Evolutionary conservation across 1,140 invertebrate genomes (phyloP), one percentile per base, ranked within the genome.

Genomic region (Trinorchestia longiramus): DNA sequence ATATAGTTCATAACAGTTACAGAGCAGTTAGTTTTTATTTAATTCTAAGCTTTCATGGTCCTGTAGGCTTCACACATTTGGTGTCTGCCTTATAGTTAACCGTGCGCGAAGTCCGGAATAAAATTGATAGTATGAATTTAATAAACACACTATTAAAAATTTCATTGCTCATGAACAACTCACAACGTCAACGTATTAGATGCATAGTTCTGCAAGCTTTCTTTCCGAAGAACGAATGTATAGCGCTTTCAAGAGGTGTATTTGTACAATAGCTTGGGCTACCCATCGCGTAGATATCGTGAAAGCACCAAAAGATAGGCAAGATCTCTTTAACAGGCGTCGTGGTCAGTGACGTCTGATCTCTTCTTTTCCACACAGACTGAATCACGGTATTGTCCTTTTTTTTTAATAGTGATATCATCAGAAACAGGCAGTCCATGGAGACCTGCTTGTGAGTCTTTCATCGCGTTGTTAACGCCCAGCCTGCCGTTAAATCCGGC

Each of bases 401-500:
- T 90, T 90, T 90, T 90, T 90, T 87, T 87, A 11, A 43, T 41
- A 42, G 88, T 43, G 88, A 90, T 90, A 90, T 90, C 88, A 90
- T 90, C 88, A 90, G 88, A 90, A 90, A 43, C 28, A 43, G 88
- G 43, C 43, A 41, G 23, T 43, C 88, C 43, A 19, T 90, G 88
- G 62, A 90, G n/a, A 41, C 88, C 88, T 90, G 88, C 88, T 28
- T 0, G 11, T 42, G 88, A 43, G 88, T 90, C 88, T 90, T 90
- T 43, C 43, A 42, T 90, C 43, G 92, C 44, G 92, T 94, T 94
- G 92, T 94, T 94, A 94, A 45, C 92, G 44, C 92, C 92, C 92
- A 47, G 19, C 40, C 90, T 47, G 41, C 92, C 92, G n/a, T 94
- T 36, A 94, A 94, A 94, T 94, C 47, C 8, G 41, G 92, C 44